Percentiles rank a stretch among this genome's conserved stretches.
These are phyloP conservation scores for Ornithorhynchus anatinus DNA, from an alignment of 2,113 vertebrate genomes.

Conservation along the genomic window DNA sequence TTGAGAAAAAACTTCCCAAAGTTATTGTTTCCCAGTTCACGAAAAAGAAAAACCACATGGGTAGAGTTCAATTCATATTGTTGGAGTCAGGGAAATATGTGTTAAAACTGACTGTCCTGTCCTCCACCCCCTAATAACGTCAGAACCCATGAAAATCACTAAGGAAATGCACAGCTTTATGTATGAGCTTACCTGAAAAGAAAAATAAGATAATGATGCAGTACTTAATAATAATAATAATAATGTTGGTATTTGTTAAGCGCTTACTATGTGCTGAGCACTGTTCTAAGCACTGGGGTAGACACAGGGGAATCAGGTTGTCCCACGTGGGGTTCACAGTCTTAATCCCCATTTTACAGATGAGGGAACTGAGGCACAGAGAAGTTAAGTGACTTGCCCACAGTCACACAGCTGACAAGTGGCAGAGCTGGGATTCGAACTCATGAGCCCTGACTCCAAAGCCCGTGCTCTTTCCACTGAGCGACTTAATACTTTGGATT, in stretches of 20 bases:
- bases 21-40: neutral
- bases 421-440: too few relatives aligned
- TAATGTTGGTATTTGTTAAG: too few relatives aligned
- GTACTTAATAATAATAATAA: neutral
- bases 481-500: neutral
- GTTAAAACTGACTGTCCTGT: neutral
- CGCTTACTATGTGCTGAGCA: too few relatives aligned
- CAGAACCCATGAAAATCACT: constrained; percentile 3
- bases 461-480: too few relatives aligned
- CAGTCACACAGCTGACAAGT: too few relatives aligned
- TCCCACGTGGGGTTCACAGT: too few relatives aligned
- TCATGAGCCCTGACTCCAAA: too few relatives aligned
- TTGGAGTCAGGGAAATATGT: constrained; percentile 3
- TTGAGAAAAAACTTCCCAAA: neutral
- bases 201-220: neutral
- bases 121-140: neutral
- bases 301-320: too few relatives aligned
- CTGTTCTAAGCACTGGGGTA: too few relatives aligned
- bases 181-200: neutral
- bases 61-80: constrained; percentile 6
- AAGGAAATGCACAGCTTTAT: neutral
- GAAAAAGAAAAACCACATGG: constrained; percentile 13
- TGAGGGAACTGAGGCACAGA: too few relatives aligned
- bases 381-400: too few relatives aligned
- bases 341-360: too few relatives aligned